These are phyloP conservation scores for Colistium nudipinnis DNA, from an alignment of 2,113 vertebrate species.

Conservation along the genomic window DNA sequence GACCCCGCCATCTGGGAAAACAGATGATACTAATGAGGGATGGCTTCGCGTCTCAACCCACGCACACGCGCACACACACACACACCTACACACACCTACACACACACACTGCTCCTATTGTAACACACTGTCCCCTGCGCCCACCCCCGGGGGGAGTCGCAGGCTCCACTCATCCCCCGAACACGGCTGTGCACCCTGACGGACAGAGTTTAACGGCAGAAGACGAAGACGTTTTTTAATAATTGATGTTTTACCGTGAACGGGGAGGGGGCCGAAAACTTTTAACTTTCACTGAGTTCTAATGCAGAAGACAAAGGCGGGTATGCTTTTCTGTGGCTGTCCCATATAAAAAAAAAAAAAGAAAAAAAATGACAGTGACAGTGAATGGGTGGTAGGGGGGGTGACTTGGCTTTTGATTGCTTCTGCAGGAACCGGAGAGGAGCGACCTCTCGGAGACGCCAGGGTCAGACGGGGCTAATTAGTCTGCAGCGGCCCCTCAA, in stretches of 20 bases:
- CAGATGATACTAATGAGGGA: conserved; percentile 84
- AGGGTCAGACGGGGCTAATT: conserved; percentile 82
- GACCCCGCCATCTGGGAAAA: conserved; percentile 80
- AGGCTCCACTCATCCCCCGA: conserved; percentile 54
- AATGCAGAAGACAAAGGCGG: conserved; percentile 6
- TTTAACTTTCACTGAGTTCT: conserved; percentile 16
- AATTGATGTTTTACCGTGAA: conserved; percentile 7
- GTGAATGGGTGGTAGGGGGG: conserved; percentile 32
- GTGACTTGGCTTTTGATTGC: conserved; percentile 54
- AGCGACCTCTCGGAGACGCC: conserved; percentile 64
- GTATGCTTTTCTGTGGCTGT: conserved; percentile 11
- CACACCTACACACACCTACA: conserved; percentile 55
- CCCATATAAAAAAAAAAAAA: conserved; percentile 4
- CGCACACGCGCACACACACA: conserved; percentile 52
- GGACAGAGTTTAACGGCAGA: conserved; percentile 22
- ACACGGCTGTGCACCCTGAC: conserved; percentile 29
- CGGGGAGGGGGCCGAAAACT: background rate
- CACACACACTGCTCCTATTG: conserved; percentile 74
- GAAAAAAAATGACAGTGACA: conserved; percentile 21
- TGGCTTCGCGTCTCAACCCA: conserved; percentile 72
- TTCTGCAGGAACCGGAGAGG: conserved; percentile 63
- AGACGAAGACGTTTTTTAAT: background rate
- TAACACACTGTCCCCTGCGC: conserved; percentile 64
- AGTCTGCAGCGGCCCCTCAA: conserved; percentile 76
- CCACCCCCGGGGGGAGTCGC: conserved; percentile 50